Conservation (phyloP, 2,888 invertebrate species). For the Andricus curvator region DNA sequence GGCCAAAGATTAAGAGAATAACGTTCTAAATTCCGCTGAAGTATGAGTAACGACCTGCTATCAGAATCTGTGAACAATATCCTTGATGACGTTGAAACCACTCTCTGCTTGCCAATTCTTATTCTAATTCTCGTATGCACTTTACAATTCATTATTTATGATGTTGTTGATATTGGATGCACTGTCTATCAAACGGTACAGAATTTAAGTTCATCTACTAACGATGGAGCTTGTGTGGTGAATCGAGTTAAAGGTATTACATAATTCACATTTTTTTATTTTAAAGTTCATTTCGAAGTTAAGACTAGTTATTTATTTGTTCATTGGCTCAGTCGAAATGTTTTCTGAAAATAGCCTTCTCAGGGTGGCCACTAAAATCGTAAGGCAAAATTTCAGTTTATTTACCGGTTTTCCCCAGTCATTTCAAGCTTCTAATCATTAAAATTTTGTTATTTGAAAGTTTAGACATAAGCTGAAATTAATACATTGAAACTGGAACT, state of each 20-base stretch:
- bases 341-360: too few species aligned
- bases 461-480: too few species aligned
- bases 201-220: neutral
- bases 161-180: conserved; percentile 47
- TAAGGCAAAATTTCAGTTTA: too few species aligned
- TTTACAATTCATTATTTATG: conserved; percentile 67
- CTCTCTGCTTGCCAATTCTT: conserved; percentile 70
- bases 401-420: too few species aligned
- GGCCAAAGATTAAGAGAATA: neutral
- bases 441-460: neutral
- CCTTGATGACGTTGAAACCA: conserved; percentile 69
- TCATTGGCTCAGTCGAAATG: neutral
- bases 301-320: neutral
- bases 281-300: neutral
- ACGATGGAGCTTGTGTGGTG: neutral
- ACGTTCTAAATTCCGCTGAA: neutral
- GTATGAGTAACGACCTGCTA: conserved; percentile 57
- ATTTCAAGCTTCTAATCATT: neutral
- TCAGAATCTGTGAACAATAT: conserved; percentile 66
- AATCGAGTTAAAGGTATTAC: conserved; percentile 3
- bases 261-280: neutral
- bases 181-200: neutral
- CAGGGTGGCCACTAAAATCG: too few species aligned
- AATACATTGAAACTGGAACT: too few species aligned
- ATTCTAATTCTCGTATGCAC: conserved; percentile 69